A percentile compares a stretch with the other conserved stretches of the same genome.
These are phyloP conservation scores for Dipodomys stephensi DNA, from an alignment of 2,113 vertebrate species.

Conservation along the genomic window DNA sequence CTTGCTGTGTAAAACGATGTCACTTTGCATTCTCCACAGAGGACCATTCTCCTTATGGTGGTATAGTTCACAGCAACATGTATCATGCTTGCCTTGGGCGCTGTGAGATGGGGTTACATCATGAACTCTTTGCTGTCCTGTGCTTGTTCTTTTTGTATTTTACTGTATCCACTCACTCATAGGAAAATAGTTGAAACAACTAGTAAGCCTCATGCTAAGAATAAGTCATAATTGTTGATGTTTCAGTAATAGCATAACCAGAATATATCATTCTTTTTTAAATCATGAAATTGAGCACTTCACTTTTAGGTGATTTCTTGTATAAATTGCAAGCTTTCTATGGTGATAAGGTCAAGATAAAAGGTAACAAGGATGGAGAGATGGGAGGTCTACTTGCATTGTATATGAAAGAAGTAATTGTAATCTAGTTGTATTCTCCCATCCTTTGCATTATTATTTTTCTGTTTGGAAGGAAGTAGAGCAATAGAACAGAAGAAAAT, in stretches of 20 bases:
- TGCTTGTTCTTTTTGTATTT: neutral
- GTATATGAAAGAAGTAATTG: neutral
- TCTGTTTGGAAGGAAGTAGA: neutral
- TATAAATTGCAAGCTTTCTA: neutral
- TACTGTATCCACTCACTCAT: neutral
- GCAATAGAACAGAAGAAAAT: neutral
- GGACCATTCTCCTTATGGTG: neutral
- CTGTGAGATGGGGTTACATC: neutral
- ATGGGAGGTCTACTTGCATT: neutral
- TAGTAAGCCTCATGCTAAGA: neutral
- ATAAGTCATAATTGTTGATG: neutral
- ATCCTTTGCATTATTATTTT: neutral
- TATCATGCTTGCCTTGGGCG: neutral
- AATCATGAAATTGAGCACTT: neutral
- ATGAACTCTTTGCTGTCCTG: neutral
- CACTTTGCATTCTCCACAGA: neutral
- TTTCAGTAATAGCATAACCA: neutral
- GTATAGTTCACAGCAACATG: neutral
- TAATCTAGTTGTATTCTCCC: neutral
- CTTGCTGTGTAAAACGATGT: neutral
- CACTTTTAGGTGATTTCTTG: neutral
- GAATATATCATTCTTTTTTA: neutral
- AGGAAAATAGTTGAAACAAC: slow-evolving; percentile 6
- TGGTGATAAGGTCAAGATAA: neutral
- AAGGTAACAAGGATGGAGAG: neutral